Base-by-base conservation (phyloP, 2,888 invertebrate genomes). In the Platypus cylindrus region DNA sequence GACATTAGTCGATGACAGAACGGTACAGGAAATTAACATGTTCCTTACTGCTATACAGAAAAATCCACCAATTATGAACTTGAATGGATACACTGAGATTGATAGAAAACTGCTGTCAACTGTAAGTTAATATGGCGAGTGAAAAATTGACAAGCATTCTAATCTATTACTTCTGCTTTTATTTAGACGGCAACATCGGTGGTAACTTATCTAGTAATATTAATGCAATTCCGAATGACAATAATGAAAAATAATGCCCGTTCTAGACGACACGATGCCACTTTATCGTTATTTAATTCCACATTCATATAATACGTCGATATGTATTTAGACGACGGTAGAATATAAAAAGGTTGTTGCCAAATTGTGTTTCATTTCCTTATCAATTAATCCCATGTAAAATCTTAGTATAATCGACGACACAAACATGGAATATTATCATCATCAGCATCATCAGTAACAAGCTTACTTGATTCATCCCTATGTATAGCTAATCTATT, bases 11-110 rank as follows among this genome's bases (percentile, higher is more conserved):
- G 75, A 78, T 54, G 63, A 66, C 26, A 68, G 70, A 34, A 74
- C 78, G 0, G 71, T 75, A 47, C 71, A 73, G 18, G 79, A 79
- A 52, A 73, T 79, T 13, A 72, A 78, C 51, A 78, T 79, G 78
- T 76, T 79, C 49, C 59, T 79, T 16, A 73, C 75, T 3, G 78
- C 79, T 1, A 78, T 78, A 34, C 70, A 74, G 4, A 79, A 78
- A 55, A 78, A 79, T 56, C 79, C 79, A 1, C 78, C 79, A 1
- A 75, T 74, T 30, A 78, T 79, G 78, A 79, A 78, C 58, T 61
- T 79, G 35, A 77, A 79, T 45, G 77, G 77, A 2, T 79, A 78
- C 51, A 75, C 78, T 2, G 74, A 77, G 48, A 75, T 79, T 40
- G 77, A 79, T 51, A 60, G 79, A 16, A 72, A 73, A 48, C 54